Evolutionary conservation across 2,888 invertebrate genomes (phyloP).

Genomic region (Abrostola tripartita): DNA sequence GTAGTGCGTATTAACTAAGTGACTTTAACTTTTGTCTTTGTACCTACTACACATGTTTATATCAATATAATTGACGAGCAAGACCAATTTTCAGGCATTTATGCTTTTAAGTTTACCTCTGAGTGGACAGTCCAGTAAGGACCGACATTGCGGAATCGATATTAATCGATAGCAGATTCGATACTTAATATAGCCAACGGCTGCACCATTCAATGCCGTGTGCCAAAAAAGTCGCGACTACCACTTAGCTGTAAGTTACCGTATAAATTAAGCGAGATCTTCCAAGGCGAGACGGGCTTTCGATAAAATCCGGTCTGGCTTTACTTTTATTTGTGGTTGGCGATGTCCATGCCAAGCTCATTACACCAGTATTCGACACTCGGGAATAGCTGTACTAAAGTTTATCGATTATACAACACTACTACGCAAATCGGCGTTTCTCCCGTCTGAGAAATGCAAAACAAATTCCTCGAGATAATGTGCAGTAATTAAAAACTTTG

Average conservation of each 20-base stretch:
- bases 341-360: conserved; percentile 62
- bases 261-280: conserved; percentile 70
- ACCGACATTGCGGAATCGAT: conserved; percentile 31
- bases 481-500: conserved; percentile 17
- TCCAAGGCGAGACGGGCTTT: conserved; percentile 70
- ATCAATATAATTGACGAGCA: not conserved
- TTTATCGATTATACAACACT: conserved; percentile 9
- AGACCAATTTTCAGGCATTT: not conserved
- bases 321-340: conserved; percentile 66
- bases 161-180: conserved; percentile 61
- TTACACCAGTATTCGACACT: conserved; percentile 45
- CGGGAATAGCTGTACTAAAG: conserved; percentile 24
- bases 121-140: not conserved
- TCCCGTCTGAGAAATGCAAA: conserved; percentile 20
- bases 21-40: not conserved
- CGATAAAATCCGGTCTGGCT: conserved; percentile 72
- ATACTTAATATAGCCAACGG: conserved; percentile 70
- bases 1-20: not conserved
- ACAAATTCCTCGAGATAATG: conserved; percentile 21
- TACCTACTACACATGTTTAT: not conserved
- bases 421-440: conserved; percentile 1
- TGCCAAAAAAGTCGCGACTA: conserved; percentile 73
- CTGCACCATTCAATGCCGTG: conserved; percentile 68
- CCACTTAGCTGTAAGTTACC: conserved; percentile 61
- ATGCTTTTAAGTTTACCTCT: not conserved